These are phyloP conservation scores for Phymastichus coffea DNA, from an alignment of 1,140 invertebrate species.

Conservation along the genomic window DNA sequence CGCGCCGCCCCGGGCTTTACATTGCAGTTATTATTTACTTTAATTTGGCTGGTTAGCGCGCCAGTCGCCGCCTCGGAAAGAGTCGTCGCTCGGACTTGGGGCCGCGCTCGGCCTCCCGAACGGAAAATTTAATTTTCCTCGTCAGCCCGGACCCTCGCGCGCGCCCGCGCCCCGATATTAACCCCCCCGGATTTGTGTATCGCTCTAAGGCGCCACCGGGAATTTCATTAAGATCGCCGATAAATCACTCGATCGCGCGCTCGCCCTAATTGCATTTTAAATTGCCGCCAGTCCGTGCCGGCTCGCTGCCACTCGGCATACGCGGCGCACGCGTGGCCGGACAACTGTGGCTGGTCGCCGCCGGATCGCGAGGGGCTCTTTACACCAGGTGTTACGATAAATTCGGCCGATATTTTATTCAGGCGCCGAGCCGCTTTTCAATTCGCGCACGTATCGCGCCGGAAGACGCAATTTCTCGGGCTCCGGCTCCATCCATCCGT, in stretches of 20 bases:
- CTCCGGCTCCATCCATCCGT: constrained; percentile 40
- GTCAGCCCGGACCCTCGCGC: constrained; percentile 28
- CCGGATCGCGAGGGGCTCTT: background rate
- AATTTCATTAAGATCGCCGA: constrained; percentile 23
- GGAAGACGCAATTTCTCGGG: constrained; percentile 53
- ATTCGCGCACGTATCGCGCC: constrained; percentile 39
- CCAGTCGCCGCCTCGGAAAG: too few relatives aligned
- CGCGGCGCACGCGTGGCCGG: background rate
- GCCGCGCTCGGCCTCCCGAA: too few relatives aligned
- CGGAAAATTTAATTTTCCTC: constrained; percentile 48
- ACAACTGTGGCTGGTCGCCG: constrained; percentile 34
- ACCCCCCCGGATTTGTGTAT: constrained; percentile 20
- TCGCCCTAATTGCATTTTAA: background rate
- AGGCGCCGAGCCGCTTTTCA: constrained; percentile 56
- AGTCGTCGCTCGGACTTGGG: too few relatives aligned
- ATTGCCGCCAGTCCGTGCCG: background rate
- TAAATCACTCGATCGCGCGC: constrained; percentile 8
- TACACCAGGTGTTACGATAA: constrained; percentile 58
- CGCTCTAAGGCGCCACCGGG: constrained; percentile 1
- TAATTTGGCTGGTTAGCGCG: background rate
- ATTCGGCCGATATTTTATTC: constrained; percentile 58
- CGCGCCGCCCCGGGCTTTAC: constrained; percentile 1
- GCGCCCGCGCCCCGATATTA: constrained; percentile 17
- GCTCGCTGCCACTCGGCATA: background rate
- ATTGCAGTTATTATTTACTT: constrained; percentile 23